Percentiles rank a stretch among this genome's conserved stretches.
Evolutionary conservation across 2,113 vertebrate genomes (phyloP).

Genomic region (Cercopithecus mona): DNA sequence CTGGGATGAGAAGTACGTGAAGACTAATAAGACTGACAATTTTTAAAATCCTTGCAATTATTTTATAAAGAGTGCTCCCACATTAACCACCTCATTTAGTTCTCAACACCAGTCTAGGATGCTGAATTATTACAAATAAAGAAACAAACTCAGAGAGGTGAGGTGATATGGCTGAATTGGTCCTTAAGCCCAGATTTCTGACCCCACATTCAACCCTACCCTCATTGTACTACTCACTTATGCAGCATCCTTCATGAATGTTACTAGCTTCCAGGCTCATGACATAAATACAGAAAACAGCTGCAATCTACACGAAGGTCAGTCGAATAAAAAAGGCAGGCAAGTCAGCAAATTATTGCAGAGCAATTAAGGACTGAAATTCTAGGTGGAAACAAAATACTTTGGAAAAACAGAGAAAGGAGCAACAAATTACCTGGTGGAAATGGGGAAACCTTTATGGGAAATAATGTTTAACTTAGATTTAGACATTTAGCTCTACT

Average conservation of each 20-base stretch:
- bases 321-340: not conserved
- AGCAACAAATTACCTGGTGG: not conserved
- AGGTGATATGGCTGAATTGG: not conserved
- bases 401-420: not conserved
- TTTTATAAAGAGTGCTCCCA: not conserved
- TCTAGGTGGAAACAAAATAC: not conserved
- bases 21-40: not conserved
- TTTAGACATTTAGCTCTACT: not conserved
- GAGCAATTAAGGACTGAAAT: not conserved
- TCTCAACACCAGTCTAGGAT: not conserved
- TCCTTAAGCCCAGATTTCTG: not conserved
- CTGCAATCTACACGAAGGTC: not conserved
- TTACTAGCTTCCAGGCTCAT: not conserved
- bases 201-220: too few species aligned
- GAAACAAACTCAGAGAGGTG: not conserved
- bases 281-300: not conserved
- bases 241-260: not conserved
- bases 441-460: not conserved
- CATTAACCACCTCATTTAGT: not conserved
- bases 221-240: accelerated
- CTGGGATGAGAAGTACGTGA: not conserved
- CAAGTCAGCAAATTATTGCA: not conserved
- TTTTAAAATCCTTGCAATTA: not conserved
- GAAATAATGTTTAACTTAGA: not conserved
- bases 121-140: not conserved